Base-by-base conservation (phyloP, 2,797 vertebrate genomes). In the Lemur catta region DNA sequence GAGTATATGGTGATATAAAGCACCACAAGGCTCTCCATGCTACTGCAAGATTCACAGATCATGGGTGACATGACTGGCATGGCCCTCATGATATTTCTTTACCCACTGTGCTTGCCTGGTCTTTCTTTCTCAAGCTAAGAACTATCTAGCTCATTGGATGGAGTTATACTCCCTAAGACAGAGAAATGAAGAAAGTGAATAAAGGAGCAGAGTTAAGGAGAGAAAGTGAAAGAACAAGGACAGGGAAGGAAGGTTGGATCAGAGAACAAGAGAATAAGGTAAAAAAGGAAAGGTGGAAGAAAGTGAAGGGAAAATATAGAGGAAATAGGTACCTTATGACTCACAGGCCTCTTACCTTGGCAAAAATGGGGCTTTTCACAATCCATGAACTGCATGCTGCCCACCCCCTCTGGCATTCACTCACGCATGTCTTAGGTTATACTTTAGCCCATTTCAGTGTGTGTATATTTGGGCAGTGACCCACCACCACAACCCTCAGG, bases 51-150 rank as follows among this genome's bases (percentile, higher is more conserved):
- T 15, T 71, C 50, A 8, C 11, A 43, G 7, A 24, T n/a, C 33
- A 15, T 14, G 6, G 30, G 43, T 28, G 9, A 13, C 18, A 1
- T 28, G 7, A 76, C 71, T n/a, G 2, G 24, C 26, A 30, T 9
- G 4, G 28, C 15, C 14, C 63, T 79, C 30, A 6, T 52, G 18
- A 41, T 84, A 18, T 33, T 92, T 69, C 46, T 96, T 84, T 95
- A 67, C 38, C n/a, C 17, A 11, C 46, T 89, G 20, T 50, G 5
- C 30, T 63, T 75, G 3, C 28, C 38, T 48, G 7, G 22, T 61
- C 41, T 93, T 79, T 86, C 28, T 86, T 93, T 76, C 79, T 91
- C 79, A 80, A 82, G n/a, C 14, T 65, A 84, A 84, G 52, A 72
- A 41, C 33, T 35, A 1, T 50, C 59, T 38, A 33, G 33, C 22